Evolutionary conservation across 1,140 invertebrate species (phyloP).

Genomic region (Calycopis cecrops): DNA sequence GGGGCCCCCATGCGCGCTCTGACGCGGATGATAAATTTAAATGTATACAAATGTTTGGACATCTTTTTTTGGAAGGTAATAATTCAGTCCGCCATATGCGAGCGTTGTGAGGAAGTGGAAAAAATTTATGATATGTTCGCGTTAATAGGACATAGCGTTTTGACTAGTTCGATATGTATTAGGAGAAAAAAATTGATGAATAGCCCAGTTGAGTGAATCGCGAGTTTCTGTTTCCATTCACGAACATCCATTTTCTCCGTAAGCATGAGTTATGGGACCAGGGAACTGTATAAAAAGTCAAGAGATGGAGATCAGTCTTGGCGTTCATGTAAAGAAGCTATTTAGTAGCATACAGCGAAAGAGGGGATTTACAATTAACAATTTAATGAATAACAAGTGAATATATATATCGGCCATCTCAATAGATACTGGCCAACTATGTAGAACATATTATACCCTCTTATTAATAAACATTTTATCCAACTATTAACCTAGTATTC

Average conservation of each 20-base stretch:
- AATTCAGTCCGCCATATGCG: slow-evolving; percentile 72
- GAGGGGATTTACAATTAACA: no score
- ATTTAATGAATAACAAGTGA: no score
- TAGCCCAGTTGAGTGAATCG: slow-evolving; percentile 38
- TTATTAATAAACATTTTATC: no score
- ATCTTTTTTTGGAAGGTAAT: slow-evolving; percentile 73
- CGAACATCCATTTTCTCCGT: slow-evolving; percentile 6
- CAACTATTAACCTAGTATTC: no score
- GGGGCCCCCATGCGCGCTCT: slow-evolving; percentile 62
- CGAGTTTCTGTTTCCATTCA: slow-evolving; percentile 42
- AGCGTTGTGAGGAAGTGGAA: slow-evolving; percentile 64
- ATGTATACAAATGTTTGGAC: slow-evolving; percentile 75
- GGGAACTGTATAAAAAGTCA: no score
- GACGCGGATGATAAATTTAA: slow-evolving; percentile 70
- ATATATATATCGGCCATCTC: no score
- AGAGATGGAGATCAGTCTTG: no score
- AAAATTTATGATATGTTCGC: slow-evolving; percentile 68
- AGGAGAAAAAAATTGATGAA: slow-evolving; percentile 53
- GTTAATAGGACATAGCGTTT: slow-evolving; percentile 53
- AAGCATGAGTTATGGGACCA: no score
- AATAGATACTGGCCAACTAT: no score
- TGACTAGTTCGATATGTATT: slow-evolving; percentile 37
- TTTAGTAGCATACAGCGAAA: no score
- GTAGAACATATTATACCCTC: no score
- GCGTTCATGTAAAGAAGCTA: no score